A percentile compares a stretch with the other conserved stretches of the same genome.
These are phyloP conservation scores for Chanos chanos DNA, from an alignment of 2,797 vertebrate species.

Conservation along the genomic window DNA sequence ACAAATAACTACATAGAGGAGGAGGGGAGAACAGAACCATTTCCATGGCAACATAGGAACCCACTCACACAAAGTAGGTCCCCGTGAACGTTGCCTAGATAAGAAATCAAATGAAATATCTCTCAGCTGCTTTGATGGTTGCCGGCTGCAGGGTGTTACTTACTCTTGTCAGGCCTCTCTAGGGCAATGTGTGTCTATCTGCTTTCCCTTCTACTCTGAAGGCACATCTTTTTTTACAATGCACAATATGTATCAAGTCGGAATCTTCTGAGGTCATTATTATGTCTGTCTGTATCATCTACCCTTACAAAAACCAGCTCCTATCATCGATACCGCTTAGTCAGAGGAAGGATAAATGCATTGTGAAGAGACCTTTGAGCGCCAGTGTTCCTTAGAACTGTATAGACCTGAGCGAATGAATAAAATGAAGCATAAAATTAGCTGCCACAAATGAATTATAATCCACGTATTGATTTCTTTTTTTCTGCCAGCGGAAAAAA, in stretches of 20 bases:
- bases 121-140: constrained; percentile 32
- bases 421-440: no score
- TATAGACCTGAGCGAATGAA: no score
- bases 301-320: no score
- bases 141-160: constrained; percentile 12
- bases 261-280: no score
- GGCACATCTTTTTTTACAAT: not conserved
- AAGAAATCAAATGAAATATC: constrained; percentile 44
- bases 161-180: constrained; percentile 24
- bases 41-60: constrained; percentile 54
- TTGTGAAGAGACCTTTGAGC: no score
- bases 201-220: constrained; percentile 14
- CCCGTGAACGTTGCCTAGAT: constrained; percentile 45
- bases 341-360: not conserved
- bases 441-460: no score
- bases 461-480: no score
- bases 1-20: constrained; percentile 6
- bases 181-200: not conserved
- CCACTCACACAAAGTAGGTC: constrained; percentile 48
- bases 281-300: not conserved
- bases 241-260: no score
- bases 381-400: no score
- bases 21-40: constrained; percentile 35
- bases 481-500: no score
- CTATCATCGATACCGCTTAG: no score